Percentiles rank a stretch among this genome's conserved stretches.
These are phyloP conservation scores for Agraylea sexmaculata DNA, from an alignment of 1,140 invertebrate genomes.

Conservation along the genomic window DNA sequence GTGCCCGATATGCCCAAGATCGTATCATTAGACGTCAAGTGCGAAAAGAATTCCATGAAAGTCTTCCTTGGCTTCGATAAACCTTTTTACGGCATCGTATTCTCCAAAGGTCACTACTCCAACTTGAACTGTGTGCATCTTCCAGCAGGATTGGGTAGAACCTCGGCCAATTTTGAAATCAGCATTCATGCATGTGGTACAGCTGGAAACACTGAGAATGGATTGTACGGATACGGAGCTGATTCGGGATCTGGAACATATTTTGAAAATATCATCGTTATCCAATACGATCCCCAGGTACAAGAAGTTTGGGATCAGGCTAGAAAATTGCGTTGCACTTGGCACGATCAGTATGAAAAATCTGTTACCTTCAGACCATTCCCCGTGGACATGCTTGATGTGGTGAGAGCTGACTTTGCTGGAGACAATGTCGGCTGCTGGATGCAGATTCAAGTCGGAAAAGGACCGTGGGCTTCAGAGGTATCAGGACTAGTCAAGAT, in stretches of 20 bases:
- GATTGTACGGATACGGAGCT: slow-evolving; percentile 68
- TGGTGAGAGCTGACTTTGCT: slow-evolving; percentile 84
- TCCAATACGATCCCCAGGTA: slow-evolving; percentile 89
- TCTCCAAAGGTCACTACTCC: slow-evolving; percentile 85
- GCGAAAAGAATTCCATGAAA: slow-evolving; percentile 88
- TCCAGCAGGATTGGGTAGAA: slow-evolving; percentile 73
- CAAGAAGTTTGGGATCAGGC: slow-evolving; percentile 96
- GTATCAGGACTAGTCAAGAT: slow-evolving; percentile 90
- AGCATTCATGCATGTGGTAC: slow-evolving; percentile 85
- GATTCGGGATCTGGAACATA: slow-evolving; percentile 82
- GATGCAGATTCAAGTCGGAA: slow-evolving; percentile 91
- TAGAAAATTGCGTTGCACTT: slow-evolving; percentile 81
- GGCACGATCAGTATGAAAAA: slow-evolving; percentile 94
- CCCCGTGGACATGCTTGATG: slow-evolving; percentile 91
- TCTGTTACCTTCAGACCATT: slow-evolving; percentile 89
- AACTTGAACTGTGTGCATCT: slow-evolving; percentile 86
- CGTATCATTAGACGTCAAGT: slow-evolving; percentile 82
- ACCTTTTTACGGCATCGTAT: slow-evolving; percentile 89
- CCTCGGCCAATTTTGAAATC: slow-evolving; percentile 82
- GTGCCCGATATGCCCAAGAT: slow-evolving; percentile 84
- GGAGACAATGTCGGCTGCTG: slow-evolving; percentile 92
- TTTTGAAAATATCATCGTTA: slow-evolving; percentile 90
- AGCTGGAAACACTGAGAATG: slow-evolving; percentile 79
- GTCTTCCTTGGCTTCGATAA: slow-evolving; percentile 87
- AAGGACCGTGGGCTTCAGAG: slow-evolving; percentile 91